These are phyloP conservation scores for Pterobdella sp. DNA, from an alignment of 2,888 invertebrate genomes.

Conservation along the genomic window DNA sequence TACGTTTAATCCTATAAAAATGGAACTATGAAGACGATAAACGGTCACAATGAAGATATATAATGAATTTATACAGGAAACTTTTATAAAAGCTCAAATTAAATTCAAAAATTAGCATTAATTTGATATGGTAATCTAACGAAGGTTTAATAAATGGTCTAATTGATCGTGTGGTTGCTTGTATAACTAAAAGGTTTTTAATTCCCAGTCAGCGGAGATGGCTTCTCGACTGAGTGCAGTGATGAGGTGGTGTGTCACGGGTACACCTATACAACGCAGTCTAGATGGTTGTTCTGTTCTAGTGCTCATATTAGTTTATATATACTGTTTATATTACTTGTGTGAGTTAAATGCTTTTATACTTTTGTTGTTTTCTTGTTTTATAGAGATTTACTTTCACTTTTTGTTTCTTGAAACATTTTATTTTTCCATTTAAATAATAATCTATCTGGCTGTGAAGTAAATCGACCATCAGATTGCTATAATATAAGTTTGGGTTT, in stretches of 20 bases:
- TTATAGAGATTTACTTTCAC: neutral
- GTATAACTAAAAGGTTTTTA: neutral
- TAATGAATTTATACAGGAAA: no score
- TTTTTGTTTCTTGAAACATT: neutral
- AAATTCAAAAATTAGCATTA: no score
- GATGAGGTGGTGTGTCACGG: constrained; percentile 66
- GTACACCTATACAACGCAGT: constrained; percentile 63
- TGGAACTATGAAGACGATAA: neutral
- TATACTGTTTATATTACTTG: neutral
- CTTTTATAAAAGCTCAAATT: no score
- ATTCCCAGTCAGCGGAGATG: constrained; percentile 58
- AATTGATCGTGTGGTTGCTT: no score
- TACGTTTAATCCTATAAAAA: no score
- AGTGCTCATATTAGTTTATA: neutral
- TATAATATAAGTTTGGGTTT: no score
- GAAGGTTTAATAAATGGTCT: no score
- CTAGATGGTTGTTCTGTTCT: constrained; percentile 52
- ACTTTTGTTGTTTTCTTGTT: neutral
- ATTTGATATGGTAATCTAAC: no score
- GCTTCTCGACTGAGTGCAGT: constrained; percentile 57
- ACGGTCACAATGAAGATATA: neutral
- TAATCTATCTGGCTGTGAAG: no score
- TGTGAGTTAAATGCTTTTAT: neutral
- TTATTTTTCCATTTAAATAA: no score
- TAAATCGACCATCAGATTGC: no score